Base-by-base conservation (phyloP, 2,797 vertebrate genomes). In the Echeneis naucrates region DNA sequence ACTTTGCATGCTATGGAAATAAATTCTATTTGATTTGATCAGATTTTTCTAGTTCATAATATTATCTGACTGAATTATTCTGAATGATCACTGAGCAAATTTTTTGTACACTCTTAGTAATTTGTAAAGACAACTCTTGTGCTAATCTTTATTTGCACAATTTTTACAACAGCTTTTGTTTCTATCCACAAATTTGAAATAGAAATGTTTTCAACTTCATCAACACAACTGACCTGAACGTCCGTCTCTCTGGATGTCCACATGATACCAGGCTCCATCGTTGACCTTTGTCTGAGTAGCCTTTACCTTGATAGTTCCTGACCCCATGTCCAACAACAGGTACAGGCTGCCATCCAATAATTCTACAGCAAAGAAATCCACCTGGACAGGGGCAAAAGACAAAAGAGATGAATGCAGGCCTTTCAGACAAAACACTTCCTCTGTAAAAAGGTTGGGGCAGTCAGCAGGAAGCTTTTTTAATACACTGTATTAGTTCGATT, bases 361-460 rank as follows among this genome's bases (percentile, higher is more conserved):
- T 75, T 99, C 98, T 45, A 99, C 98, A 0, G 98, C 98, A 93
- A 99, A 99, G 87, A 99, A 99, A 87, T 99, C 98, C 81, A 99
- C 98, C 92, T 93, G 60, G 12, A 71, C 57, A 56, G 64, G 35
- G 24, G 4, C 17, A 68, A 32, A 40, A 48, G 14, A 58, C 2
- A 54, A 12, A 55, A 12, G 5, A 42, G 40, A 40, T n/a, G n/a
- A n/a, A n/a, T n/a, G n/a, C n/a, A n/a, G n/a, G 5, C 3, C 4
- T 12, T n/a, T 30, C 2, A 44, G 38, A 16, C 33, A 35, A 9
- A 35, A 30, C 30, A 30, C 6, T 30, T 30, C 6, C 30, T 30
- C 30, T 30, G 3, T n/a, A n/a, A n/a, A n/a, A n/a, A n/a, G n/a
- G n/a, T n/a, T n/a, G n/a, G n/a, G n/a, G n/a, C n/a, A n/a, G n/a